Percentiles rank a stretch among this genome's conserved stretches.
Evolutionary conservation across 2,113 vertebrate species (phyloP).

Genomic region (Oxygymnocypris stewartii): DNA sequence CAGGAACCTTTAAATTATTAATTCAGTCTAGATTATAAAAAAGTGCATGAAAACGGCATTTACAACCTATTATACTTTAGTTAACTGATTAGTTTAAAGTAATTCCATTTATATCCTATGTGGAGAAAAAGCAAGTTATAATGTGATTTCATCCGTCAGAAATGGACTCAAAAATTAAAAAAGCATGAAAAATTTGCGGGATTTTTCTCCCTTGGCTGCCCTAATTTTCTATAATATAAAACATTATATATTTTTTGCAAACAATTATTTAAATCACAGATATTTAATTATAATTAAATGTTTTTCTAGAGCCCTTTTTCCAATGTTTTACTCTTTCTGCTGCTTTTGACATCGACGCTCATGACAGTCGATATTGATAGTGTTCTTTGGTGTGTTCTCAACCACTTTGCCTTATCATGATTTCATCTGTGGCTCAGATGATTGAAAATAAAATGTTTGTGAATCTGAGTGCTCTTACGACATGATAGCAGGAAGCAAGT

Average conservation of each 20-base stretch:
- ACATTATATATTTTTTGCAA: neutral
- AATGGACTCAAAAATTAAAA: no score
- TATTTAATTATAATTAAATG: no score
- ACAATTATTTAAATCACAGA: neutral
- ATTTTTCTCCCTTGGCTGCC: no score
- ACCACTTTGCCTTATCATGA: neutral
- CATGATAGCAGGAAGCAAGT: neutral
- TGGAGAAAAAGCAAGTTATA: no score
- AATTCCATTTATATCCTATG: no score
- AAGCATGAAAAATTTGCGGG: neutral
- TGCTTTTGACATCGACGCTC: no score
- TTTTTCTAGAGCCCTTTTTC: no score
- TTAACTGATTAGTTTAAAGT: no score
- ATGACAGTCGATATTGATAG: no score
- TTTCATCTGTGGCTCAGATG: neutral
- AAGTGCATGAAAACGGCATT: neutral
- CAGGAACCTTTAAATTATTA: neutral
- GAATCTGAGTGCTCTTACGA: neutral
- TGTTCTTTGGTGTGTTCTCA: neutral
- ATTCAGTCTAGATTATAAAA: neutral
- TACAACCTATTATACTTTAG: no score
- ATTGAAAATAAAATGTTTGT: neutral
- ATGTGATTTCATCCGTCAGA: no score
- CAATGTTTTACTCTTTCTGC: no score
- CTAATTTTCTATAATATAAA: neutral